A percentile compares a stretch with the other conserved stretches of the same genome.
Evolutionary conservation across 1,140 invertebrate genomes (phyloP).

Genomic region (Piezodorus guildinii): DNA sequence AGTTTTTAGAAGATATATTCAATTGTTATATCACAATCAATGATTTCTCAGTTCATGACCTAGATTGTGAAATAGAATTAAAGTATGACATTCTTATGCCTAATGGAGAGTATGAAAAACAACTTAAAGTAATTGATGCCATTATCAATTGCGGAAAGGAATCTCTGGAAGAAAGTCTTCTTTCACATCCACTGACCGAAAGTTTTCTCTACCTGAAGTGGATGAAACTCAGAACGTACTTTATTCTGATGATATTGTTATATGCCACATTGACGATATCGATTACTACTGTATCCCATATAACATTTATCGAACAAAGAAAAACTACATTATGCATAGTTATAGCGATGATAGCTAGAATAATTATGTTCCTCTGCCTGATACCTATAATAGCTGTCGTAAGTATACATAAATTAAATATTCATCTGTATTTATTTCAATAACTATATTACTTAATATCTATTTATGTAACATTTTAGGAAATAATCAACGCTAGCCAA

Average conservation of each 20-base stretch:
- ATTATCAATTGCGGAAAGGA: constrained; percentile 39
- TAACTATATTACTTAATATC: not conserved
- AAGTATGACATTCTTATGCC: constrained; percentile 39
- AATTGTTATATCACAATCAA: constrained; percentile 38
- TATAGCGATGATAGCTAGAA: not conserved
- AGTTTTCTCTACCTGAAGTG: constrained; percentile 40
- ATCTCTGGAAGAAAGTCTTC: constrained; percentile 36
- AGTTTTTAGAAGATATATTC: constrained; percentile 39
- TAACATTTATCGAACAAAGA: constrained; percentile 18
- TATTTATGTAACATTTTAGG: constrained; percentile 21
- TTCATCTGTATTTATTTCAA: not conserved
- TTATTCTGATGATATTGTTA: constrained; percentile 34
- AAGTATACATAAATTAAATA: constrained; percentile 8
- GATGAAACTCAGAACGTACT: constrained; percentile 35
- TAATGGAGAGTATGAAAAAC: constrained; percentile 28
- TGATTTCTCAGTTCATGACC: constrained; percentile 35
- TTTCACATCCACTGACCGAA: constrained; percentile 38
- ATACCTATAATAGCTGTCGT: constrained; percentile 17
- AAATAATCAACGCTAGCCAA: constrained; percentile 25
- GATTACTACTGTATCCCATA: constrained; percentile 29
- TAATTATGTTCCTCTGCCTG: not conserved
- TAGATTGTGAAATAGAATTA: constrained; percentile 36
- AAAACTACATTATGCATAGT: not conserved
- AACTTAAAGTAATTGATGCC: constrained; percentile 40
- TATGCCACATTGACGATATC: constrained; percentile 34